phyloP scores from a whole-genome alignment of 2,797 vertebrate genomes.

The Denticeps clupeoides region DNA sequence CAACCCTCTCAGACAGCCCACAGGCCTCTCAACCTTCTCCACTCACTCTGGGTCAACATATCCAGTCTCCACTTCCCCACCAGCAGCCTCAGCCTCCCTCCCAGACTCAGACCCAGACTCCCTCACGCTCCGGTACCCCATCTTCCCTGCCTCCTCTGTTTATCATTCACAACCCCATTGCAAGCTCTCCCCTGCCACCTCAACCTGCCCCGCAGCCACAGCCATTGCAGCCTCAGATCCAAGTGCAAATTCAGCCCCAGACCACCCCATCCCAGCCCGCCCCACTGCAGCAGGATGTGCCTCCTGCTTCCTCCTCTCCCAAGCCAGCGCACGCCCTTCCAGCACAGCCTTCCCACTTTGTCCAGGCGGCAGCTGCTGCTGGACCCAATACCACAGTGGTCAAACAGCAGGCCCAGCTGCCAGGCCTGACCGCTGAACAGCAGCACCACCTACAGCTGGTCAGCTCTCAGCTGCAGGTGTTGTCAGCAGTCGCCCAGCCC shows the following conservation, averaged over 20 bases:
- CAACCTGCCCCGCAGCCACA: neutral
- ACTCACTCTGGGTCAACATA: constrained; percentile 67
- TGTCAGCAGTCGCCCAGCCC: constrained; percentile 60
- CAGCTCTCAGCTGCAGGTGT: constrained; percentile 65
- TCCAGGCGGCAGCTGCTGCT: constrained; percentile 31
- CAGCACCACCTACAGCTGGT: constrained; percentile 75
- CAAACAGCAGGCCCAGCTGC: constrained; percentile 48
- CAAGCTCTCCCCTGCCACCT: constrained; percentile 51
- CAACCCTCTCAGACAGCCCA: constrained; percentile 64
- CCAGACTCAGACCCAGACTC: constrained; percentile 60
- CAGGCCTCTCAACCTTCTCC: constrained; percentile 68
- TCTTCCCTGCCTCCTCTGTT: constrained; percentile 66
- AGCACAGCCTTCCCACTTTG: constrained; percentile 53
- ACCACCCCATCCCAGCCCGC: constrained; percentile 41
- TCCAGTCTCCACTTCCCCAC: constrained; percentile 69
- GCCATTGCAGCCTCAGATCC: constrained; percentile 56
- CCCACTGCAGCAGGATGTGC: constrained; percentile 50
- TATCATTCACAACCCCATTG: constrained; percentile 74
- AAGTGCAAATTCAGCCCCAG: constrained; percentile 44
- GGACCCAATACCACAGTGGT: constrained; percentile 24
- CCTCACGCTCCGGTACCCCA: constrained; percentile 72
- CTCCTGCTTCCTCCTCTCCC: constrained; percentile 55
- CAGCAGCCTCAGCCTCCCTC: constrained; percentile 64
- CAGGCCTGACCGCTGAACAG: constrained; percentile 60
- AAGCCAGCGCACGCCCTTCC: constrained; percentile 45